These are phyloP conservation scores for Cheracebus regulus DNA, from an alignment of 2,797 vertebrate species.

Conservation along the genomic window DNA sequence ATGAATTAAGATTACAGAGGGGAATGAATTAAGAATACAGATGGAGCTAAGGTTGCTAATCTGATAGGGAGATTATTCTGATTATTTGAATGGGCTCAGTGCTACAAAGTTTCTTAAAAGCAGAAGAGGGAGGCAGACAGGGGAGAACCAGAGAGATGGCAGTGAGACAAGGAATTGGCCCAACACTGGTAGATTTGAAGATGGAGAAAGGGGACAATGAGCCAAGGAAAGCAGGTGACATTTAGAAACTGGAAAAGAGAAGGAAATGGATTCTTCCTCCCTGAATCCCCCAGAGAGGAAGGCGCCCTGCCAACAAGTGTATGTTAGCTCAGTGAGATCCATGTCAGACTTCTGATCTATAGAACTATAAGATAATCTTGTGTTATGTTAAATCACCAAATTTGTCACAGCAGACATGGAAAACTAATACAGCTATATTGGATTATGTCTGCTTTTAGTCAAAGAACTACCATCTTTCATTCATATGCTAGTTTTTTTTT, in stretches of 20 bases:
- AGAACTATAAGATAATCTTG: not conserved
- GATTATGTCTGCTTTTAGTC: not conserved
- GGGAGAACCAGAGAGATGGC: not conserved
- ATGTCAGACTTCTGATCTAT: not conserved
- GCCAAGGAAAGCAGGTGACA: not conserved
- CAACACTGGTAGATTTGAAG: not conserved
- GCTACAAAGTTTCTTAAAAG: not conserved
- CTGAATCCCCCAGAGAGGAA: not conserved
- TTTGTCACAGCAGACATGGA: not conserved
- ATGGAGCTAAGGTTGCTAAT: not conserved
- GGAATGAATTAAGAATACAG: not conserved
- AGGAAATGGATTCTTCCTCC: too few relatives aligned
- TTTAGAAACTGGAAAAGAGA: not conserved
- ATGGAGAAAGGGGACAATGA: not conserved
- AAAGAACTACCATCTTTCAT: not conserved
- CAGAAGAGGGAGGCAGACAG: not conserved
- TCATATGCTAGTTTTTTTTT: not conserved
- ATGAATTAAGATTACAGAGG: not conserved
- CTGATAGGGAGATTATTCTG: not conserved
- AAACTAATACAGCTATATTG: accelerated
- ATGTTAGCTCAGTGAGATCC: not conserved
- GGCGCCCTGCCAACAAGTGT: too few relatives aligned
- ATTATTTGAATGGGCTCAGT: not conserved
- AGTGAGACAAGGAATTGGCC: not conserved
- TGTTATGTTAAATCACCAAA: not conserved